Evolutionary conservation across 2,113 vertebrate species (phyloP).

Genomic region (Thinocorus orbignyianus): DNA sequence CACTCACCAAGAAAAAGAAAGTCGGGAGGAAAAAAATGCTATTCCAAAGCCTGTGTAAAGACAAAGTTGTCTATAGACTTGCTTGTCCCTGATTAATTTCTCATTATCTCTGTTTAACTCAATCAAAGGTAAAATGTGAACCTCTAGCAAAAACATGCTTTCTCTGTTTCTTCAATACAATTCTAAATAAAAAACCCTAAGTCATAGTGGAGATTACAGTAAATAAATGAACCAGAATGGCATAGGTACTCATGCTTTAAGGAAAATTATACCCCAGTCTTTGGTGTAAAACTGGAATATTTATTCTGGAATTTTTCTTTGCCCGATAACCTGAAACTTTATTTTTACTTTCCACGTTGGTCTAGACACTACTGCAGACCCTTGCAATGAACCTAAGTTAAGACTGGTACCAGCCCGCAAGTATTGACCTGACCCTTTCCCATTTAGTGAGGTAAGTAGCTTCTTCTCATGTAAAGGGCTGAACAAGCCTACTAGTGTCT

Average conservation of each 20-base stretch:
- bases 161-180: background rate
- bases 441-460: background rate
- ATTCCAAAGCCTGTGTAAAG: background rate
- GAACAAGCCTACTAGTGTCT: slow-evolving; percentile 18
- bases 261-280: background rate
- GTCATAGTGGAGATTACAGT: background rate
- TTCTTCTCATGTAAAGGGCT: background rate
- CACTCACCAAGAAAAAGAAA: background rate
- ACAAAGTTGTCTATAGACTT: background rate
- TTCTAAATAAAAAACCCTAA: background rate
- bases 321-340: background rate
- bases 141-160: background rate
- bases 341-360: background rate
- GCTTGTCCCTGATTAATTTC: background rate
- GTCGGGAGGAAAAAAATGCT: background rate
- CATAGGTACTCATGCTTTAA: background rate
- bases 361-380: background rate
- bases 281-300: background rate
- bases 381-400: background rate
- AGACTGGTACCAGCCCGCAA: fast-evolving
- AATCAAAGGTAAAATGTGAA: background rate
- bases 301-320: background rate
- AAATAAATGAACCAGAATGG: background rate
- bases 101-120: background rate
- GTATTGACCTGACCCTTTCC: background rate